These are phyloP conservation scores for Augochlorella aurata DNA, from an alignment of 2,888 invertebrate genomes.

Conservation along the genomic window DNA sequence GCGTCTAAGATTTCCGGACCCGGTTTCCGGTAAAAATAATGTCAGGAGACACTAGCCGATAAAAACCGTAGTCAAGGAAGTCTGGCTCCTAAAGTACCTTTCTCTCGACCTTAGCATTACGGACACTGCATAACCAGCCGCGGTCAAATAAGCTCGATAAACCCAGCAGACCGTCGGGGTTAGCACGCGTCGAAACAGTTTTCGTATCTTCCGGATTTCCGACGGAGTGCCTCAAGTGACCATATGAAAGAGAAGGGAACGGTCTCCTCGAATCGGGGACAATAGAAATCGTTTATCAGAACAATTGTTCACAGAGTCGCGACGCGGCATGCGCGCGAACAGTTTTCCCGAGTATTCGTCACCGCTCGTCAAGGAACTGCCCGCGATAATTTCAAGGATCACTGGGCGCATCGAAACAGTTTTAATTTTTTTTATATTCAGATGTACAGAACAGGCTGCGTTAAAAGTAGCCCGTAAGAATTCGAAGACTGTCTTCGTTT, in stretches of 20 bases:
- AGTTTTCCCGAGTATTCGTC: slow-evolving; percentile 16
- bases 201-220: background rate
- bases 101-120: slow-evolving; percentile 36
- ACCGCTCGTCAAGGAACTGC: slow-evolving; percentile 1
- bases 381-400: background rate
- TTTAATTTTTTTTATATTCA: background rate
- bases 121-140: background rate
- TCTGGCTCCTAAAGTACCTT: slow-evolving; percentile 33
- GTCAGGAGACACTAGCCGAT: background rate
- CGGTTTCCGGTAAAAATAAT: background rate
- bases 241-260: background rate
- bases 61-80: slow-evolving; percentile 15
- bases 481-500: background rate
- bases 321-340: background rate
- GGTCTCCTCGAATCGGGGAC: slow-evolving; percentile 16
- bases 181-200: background rate
- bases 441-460: background rate
- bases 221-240: background rate
- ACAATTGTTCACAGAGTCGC: slow-evolving; percentile 3
- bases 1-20: background rate
- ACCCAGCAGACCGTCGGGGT: background rate
- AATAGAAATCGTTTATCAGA: slow-evolving; percentile 33
- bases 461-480: background rate
- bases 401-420: background rate
- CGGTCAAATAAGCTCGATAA: slow-evolving; percentile 6